phyloP scores from a whole-genome alignment of 2,797 vertebrate genomes.

The Meriones psammophilus region DNA sequence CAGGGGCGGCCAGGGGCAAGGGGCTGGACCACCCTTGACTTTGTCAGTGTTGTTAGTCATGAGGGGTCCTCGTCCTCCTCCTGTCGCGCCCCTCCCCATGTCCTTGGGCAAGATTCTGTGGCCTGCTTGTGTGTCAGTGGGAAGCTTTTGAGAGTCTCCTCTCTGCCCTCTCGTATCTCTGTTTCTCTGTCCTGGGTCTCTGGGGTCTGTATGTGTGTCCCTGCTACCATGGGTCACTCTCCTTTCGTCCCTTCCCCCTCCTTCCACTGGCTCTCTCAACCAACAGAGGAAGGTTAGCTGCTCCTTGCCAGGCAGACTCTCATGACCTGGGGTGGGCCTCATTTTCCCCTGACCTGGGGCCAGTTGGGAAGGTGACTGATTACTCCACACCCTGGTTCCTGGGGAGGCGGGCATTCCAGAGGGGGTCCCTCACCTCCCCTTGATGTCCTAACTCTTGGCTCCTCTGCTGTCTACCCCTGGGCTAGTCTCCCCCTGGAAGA shows the following conservation, averaged over 20 bases:
- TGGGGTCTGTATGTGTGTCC: constrained; percentile 42
- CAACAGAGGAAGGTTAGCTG: background rate
- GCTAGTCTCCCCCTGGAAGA: constrained; percentile 96
- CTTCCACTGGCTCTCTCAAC: background rate
- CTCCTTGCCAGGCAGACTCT: background rate
- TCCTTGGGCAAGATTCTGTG: constrained; percentile 26
- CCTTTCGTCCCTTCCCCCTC: background rate
- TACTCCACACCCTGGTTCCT: background rate
- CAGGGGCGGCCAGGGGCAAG: constrained; percentile 5
- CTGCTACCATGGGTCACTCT: background rate
- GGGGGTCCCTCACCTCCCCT: constrained; percentile 69
- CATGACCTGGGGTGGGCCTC: constrained; percentile 15
- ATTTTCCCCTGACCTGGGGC: background rate
- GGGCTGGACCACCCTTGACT: background rate
- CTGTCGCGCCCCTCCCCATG: constrained; percentile 49
- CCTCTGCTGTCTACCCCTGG: constrained; percentile 80
- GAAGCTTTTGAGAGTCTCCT: constrained; percentile 15
- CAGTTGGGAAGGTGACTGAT: constrained; percentile 29
- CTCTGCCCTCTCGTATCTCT: constrained; percentile 52
- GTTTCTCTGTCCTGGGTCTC: constrained; percentile 63
- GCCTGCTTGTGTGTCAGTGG: constrained; percentile 68
- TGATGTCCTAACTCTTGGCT: constrained; percentile 83
- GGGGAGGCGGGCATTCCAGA: constrained; percentile 76
- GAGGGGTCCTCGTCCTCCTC: constrained; percentile 72
- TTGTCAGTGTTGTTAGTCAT: constrained; percentile 75